These are phyloP conservation scores for Ophion obscuratus DNA, from an alignment of 2,888 invertebrate species.

Conservation along the genomic window DNA sequence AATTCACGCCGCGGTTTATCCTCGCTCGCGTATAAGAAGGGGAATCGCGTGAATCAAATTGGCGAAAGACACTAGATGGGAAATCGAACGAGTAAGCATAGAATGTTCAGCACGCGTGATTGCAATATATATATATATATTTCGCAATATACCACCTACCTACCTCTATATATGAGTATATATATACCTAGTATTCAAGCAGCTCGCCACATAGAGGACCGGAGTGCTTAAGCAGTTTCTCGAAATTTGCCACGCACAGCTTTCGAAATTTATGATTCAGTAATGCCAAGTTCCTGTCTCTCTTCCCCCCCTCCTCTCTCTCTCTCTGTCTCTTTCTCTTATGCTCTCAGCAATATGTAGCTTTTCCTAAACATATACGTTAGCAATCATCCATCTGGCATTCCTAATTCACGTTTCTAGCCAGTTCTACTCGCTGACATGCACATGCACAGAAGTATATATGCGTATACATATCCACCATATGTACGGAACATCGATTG, in stretches of 20 bases:
- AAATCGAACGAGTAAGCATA: slow-evolving; percentile 2
- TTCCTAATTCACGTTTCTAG: slow-evolving; percentile 59
- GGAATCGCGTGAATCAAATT: not conserved
- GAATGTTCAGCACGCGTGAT: not conserved
- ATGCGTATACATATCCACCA: not conserved
- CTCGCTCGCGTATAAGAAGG: not conserved
- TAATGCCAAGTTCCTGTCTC: slow-evolving; percentile 42
- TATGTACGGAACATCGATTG: too few relatives aligned
- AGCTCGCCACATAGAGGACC: not conserved
- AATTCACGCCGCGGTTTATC: not conserved
- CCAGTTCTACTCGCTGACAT: too few relatives aligned
- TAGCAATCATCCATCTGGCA: slow-evolving; percentile 24
- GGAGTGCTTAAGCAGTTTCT: slow-evolving; percentile 30
- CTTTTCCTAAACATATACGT: slow-evolving; percentile 19
- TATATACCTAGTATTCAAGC: not conserved
- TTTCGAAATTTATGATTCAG: slow-evolving; percentile 57
- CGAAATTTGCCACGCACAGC: slow-evolving; percentile 53
- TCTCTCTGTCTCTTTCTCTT: not conserved
- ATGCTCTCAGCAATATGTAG: not conserved
- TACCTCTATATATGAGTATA: not conserved
- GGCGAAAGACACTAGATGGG: slow-evolving; percentile 9
- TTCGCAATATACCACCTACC: not conserved
- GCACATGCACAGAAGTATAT: not conserved
- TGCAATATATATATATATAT: not conserved
- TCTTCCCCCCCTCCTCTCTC: not conserved